Base-by-base conservation (phyloP, 2,113 vertebrate genomes). In the Oncorhynchus keta region DNA sequence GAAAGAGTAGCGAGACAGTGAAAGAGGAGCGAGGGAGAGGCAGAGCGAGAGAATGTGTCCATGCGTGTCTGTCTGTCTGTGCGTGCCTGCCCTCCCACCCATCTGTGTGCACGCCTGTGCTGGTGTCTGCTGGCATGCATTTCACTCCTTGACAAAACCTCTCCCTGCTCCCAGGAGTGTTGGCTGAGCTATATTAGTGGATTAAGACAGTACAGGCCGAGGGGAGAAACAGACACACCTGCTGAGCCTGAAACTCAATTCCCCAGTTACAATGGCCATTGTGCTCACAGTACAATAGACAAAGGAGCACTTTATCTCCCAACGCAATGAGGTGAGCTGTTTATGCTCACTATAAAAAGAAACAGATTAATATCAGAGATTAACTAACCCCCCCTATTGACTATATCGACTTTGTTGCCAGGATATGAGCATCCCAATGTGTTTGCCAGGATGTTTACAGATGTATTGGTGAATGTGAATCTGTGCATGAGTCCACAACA, bases 271-370 rank as follows among this genome's bases (percentile, higher is more conserved):
- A 92, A 92, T 89, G 76, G 87, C 81, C 84, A 84, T 86, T 89
- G 88, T 91, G 77, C 76, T 68, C 70, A 65, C 67, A 78, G 80
- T 11, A 91, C 90, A 92, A 91, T 86, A 85, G 89, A 93, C 90
- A 90, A 92, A 87, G 90, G 84, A 74, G 57, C 66, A 79, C 87
- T 91, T 90, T 91, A 83, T 88, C 76, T 68, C 0, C 28, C 82
- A 79, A 75, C 85, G 84, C 75, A 82, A 85, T 74, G 79, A 81
- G 86, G 77, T 30, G 79, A 87, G 85, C 75, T 51, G 35, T 73
- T 78, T 73, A 81, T 72, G n/a, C 59, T 45, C 70, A 74, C 76
- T 71, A 72, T 65, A 81, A 68, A 26, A 64, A 45, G 5, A 66
- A 26, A 13, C 26, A 28, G 64, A 66, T 66, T 62, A 20, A 45